Percentiles rank a stretch among this genome's conserved stretches.
These are phyloP conservation scores for Mastomys natalensis DNA, from an alignment of 2,113 vertebrate genomes.

Conservation along the genomic window DNA sequence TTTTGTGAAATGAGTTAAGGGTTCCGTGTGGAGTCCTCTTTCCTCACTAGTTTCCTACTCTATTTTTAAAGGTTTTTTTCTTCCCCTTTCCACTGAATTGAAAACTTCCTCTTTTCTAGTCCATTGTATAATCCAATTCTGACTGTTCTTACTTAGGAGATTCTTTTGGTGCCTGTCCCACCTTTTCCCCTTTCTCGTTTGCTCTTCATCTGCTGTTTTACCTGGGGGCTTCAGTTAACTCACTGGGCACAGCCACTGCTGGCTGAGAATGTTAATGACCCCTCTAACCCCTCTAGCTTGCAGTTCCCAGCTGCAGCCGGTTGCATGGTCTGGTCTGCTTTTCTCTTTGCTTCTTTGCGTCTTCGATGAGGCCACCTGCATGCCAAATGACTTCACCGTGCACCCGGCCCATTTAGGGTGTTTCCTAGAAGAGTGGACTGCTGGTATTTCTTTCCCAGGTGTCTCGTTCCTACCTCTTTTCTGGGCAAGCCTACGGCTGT, in stretches of 20 bases:
- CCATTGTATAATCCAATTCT: constrained; percentile 38
- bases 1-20: background rate
- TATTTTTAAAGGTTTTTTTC: constrained; percentile 49
- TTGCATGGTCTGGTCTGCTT: background rate
- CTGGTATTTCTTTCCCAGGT: constrained; percentile 33
- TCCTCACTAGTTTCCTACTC: constrained; percentile 43
- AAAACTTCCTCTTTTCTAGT: constrained; percentile 64
- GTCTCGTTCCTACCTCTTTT: constrained; percentile 7
- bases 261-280: constrained; percentile 17
- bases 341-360: background rate
- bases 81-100: constrained; percentile 52
- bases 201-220: constrained; percentile 54
- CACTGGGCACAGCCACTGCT: background rate
- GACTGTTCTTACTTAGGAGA: constrained; percentile 32
- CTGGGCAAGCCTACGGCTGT: background rate
- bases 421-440: background rate
- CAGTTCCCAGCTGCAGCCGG: background rate
- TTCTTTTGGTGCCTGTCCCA: background rate
- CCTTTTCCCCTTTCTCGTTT: background rate
- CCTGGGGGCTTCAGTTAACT: constrained; percentile 59
- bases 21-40: constrained; percentile 8
- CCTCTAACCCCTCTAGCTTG: background rate
- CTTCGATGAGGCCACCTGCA: constrained; percentile 22
- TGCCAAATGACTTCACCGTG: constrained; percentile 20
- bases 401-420: background rate